phyloP scores from a whole-genome alignment of 64 coral and sea anemone species.

The Acropora yongei region DNA sequence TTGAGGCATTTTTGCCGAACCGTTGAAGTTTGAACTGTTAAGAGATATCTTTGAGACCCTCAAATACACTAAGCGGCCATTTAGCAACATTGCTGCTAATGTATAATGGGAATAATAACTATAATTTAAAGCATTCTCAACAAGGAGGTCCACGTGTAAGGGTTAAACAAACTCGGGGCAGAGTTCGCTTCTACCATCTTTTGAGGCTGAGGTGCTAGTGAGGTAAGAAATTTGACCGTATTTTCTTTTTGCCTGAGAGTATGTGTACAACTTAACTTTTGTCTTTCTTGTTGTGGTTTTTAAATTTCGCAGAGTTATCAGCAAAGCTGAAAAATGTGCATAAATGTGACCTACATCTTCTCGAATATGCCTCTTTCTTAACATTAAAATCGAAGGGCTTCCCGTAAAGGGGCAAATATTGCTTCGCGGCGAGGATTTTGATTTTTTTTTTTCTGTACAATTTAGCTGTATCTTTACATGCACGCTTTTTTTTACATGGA shows the following conservation, averaged over 20 bases:
- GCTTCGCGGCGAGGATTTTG: neutral
- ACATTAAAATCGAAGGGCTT: neutral
- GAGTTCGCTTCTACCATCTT: neutral
- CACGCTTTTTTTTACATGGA: neutral
- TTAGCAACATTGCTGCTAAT: neutral
- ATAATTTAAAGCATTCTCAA: neutral
- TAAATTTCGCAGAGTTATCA: neutral
- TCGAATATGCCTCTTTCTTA: neutral
- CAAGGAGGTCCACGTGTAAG: neutral
- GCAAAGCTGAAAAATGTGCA: neutral
- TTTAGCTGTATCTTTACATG: neutral
- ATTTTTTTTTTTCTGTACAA: neutral
- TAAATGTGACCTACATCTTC: neutral
- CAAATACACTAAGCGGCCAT: neutral
- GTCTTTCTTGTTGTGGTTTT: neutral
- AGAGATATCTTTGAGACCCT: neutral
- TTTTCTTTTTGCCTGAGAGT: neutral
- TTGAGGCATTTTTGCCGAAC: neutral
- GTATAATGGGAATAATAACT: neutral
- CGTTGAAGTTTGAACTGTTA: neutral
- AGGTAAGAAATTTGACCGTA: neutral
- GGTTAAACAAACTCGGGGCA: neutral
- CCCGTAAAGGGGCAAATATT: neutral
- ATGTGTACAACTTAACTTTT: neutral
- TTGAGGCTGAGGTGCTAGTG: neutral